Percentiles rank a stretch among this genome's conserved stretches.
Conservation (phyloP, 2,113 vertebrate genomes). For the Rhea pennata region DNA sequence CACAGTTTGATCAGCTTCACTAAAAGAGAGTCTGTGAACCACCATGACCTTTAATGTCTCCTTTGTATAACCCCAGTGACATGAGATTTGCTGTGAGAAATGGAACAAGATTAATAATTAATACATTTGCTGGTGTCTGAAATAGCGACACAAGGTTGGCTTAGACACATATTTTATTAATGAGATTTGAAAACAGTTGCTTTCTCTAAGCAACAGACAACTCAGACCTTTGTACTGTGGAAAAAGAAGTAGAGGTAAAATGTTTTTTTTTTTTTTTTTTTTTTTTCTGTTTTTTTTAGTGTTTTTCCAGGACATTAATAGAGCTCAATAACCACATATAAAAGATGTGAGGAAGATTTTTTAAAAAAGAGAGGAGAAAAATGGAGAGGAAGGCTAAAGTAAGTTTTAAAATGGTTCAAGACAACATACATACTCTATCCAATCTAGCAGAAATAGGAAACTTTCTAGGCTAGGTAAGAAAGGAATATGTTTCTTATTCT, state of each 20-base stretch:
- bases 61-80: slow-evolving; percentile 51
- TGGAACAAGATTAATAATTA: slow-evolving; percentile 62
- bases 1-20: slow-evolving; percentile 7
- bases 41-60: slow-evolving; percentile 21
- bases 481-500: not conserved
- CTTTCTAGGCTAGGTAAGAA: not conserved
- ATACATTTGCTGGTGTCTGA: slow-evolving; percentile 16
- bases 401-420: not conserved
- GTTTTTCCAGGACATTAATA: not conserved
- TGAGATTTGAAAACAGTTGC: slow-evolving; percentile 57
- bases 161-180: slow-evolving; percentile 61
- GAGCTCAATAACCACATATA: not conserved
- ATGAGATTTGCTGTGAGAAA: slow-evolving; percentile 43
- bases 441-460: not conserved
- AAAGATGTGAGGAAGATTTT: not conserved
- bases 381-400: not conserved
- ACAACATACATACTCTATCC: not conserved
- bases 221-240: not conserved
- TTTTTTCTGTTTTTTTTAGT: not conserved
- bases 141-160: slow-evolving; percentile 23
- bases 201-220: slow-evolving; percentile 25
- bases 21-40: not conserved
- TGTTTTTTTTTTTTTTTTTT: not conserved
- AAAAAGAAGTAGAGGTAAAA: not conserved
- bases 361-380: not conserved